Evolutionary conservation across 2,797 vertebrate genomes (phyloP).

Genomic region (Graptemys geographica): DNA sequence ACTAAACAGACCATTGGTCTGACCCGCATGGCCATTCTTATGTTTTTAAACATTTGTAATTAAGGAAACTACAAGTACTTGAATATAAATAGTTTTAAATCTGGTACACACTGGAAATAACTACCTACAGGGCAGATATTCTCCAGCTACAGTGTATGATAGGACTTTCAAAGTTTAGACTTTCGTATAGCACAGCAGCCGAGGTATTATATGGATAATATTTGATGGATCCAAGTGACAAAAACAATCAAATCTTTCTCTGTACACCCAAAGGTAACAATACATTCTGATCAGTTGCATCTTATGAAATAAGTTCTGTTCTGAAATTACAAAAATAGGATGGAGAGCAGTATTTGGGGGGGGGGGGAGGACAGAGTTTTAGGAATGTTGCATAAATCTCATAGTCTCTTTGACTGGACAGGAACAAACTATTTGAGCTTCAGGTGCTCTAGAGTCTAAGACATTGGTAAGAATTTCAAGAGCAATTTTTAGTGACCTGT

Average conservation of each 20-base stretch:
- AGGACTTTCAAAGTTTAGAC: background rate
- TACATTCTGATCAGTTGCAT: background rate
- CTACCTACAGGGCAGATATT: background rate
- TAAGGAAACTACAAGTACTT: background rate
- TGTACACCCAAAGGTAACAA: background rate
- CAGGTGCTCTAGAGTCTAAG: background rate
- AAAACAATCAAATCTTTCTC: background rate
- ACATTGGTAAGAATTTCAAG: background rate
- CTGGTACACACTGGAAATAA: background rate
- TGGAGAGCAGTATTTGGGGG: background rate
- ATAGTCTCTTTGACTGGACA: background rate
- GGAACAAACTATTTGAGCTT: background rate
- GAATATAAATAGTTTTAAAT: background rate
- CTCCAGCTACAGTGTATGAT: background rate
- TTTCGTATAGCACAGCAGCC: background rate
- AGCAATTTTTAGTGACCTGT: background rate
- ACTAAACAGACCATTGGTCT: too few relatives aligned
- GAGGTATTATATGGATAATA: background rate
- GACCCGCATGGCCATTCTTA: too few relatives aligned
- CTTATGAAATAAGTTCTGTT: background rate
- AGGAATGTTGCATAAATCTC: background rate
- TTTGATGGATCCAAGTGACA: background rate
- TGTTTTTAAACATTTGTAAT: background rate
- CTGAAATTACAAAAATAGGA: background rate
- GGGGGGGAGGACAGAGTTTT: background rate